Base-by-base conservation (phyloP, 1,140 invertebrate species). In the Ceratosolen fusciceps region DNA sequence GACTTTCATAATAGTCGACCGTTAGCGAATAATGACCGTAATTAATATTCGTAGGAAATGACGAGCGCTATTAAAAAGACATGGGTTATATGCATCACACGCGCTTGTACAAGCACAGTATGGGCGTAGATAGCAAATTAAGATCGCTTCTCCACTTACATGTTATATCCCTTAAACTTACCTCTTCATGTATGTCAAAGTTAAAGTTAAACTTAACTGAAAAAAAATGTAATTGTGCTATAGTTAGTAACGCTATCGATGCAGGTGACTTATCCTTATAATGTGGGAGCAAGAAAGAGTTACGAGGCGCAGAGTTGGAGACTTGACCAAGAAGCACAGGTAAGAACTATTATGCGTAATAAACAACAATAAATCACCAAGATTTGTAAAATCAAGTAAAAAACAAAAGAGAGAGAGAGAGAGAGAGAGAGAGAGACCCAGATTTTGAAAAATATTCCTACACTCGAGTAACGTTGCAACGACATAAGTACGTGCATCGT, bases 1-100 rank as follows among this genome's bases (percentile, higher is more conserved):
- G 79, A 74, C 75, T 78, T 82, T 85, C 80, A 77, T 86, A 86
- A 85, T 85, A 85, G 84, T 81, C 68, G 67, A 74, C 81, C 83
- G 82, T 85, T 86, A 85, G 84, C 80, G 83, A 81, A 83, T 86
- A 86, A 86, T 86, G 83, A 84, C 84, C 81, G 81, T 85, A 85
- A 86, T 85, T 86, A 85, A 86, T 85, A 84, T 83, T 83, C 81
- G 79, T 39, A 47, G 62, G 62, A 39, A n/a, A 60, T 56, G 83
- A 49, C 74, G 83, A 76, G 79, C 79, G 74, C 83, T 79, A 82
- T 85, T 86, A 85, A 85, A 86, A 84, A 84, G 84, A 80, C 82
- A 74, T 70, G 82, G 81, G 79, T 85, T 80, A 81, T 81, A 43
- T 58, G 56, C 49, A 19, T 26, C 9, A 21, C 34, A 37, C 49